These are phyloP conservation scores for Etia nguti DNA, from an alignment of 2,113 vertebrate species.

Conservation along the genomic window DNA sequence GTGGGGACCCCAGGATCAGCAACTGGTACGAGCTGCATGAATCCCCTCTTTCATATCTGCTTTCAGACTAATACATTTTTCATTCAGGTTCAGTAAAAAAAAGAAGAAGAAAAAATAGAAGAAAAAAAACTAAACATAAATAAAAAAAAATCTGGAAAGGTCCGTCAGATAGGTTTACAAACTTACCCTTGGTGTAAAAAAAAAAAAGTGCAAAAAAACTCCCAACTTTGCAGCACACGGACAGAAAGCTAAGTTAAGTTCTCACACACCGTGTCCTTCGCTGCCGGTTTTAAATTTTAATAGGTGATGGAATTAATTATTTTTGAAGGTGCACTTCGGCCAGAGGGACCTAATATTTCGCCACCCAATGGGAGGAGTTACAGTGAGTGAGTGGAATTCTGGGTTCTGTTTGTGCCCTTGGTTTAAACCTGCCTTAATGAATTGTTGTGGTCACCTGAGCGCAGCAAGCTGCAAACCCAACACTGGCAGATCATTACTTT, in stretches of 20 bases:
- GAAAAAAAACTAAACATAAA: background rate
- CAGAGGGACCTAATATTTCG: background rate
- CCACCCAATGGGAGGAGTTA: background rate
- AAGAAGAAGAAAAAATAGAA: too few species aligned
- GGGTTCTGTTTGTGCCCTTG: background rate
- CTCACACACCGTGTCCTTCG: background rate
- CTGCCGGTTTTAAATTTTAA: background rate
- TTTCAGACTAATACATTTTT: background rate
- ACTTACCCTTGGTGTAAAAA: background rate
- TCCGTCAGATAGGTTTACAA: background rate
- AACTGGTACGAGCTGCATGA: slow-evolving; percentile 77
- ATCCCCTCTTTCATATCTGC: background rate
- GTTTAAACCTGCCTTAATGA: background rate
- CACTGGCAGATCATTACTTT: background rate
- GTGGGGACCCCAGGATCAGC: slow-evolving; percentile 93
- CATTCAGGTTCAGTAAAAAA: background rate
- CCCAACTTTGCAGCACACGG: background rate
- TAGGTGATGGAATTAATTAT: background rate
- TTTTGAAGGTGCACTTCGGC: background rate
- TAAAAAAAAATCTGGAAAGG: background rate
- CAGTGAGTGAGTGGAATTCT: background rate
- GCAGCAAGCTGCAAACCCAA: background rate
- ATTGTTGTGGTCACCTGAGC: background rate
- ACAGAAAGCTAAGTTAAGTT: background rate
- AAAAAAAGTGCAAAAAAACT: background rate